Evolutionary conservation across 1,140 invertebrate species (phyloP).

Genomic region (Drosophila sp.): DNA sequence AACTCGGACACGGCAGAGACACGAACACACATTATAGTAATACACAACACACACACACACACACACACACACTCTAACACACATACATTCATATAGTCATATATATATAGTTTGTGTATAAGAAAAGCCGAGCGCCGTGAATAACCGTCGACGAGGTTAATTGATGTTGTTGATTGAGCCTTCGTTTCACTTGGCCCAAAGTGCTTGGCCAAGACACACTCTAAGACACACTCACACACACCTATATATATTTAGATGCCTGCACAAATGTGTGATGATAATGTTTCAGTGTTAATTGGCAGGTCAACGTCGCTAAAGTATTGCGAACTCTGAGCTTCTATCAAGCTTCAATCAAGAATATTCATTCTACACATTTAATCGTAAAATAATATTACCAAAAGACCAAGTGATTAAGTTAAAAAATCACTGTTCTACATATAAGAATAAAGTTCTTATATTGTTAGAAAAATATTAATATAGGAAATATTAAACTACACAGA

Average conservation of each 20-base stretch:
- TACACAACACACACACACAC: conserved; percentile 13
- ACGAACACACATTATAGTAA: conserved; percentile 32
- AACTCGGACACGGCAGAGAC: conserved; percentile 18
- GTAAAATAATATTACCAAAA: too few relatives aligned
- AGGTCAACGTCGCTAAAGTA: conserved; percentile 18
- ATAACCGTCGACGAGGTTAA: conserved; percentile 52
- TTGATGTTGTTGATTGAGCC: conserved; percentile 58
- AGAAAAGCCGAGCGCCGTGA: conserved; percentile 20
- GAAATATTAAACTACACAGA: too few relatives aligned
- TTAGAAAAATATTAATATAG: too few relatives aligned
- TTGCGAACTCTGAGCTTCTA: conserved; percentile 1
- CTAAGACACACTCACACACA: not conserved
- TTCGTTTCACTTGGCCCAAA: conserved; percentile 43
- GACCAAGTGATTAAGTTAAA: too few relatives aligned
- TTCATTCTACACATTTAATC: too few relatives aligned
- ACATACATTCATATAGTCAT: not conserved
- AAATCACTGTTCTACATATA: too few relatives aligned
- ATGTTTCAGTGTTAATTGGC: conserved; percentile 54
- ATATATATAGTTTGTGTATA: conserved; percentile 17
- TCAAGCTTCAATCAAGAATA: too few relatives aligned
- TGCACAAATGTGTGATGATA: conserved; percentile 20
- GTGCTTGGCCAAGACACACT: conserved; percentile 30
- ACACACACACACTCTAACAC: conserved; percentile 14
- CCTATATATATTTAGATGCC: not conserved
- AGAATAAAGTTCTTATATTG: too few relatives aligned